A percentile compares a stretch with the other conserved stretches of the same genome.
Conservation (phyloP, 2,797 vertebrate genomes). For the Mormyrops boulengeri region DNA sequence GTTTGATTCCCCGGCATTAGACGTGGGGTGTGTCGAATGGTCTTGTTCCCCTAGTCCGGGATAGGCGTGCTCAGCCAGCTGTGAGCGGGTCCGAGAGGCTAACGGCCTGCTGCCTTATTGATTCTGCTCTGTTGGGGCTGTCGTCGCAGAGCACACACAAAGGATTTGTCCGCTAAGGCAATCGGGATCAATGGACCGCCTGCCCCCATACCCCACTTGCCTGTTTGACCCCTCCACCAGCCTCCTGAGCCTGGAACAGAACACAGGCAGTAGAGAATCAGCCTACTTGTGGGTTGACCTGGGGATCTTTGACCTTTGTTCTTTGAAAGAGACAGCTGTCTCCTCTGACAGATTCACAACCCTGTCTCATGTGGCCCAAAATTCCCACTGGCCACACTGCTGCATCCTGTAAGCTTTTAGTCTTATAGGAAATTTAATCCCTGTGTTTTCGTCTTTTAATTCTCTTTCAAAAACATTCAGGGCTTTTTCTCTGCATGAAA, state of each 20-base stretch:
- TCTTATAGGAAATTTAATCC: not conserved
- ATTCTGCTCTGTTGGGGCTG: not conserved
- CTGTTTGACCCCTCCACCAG: not conserved
- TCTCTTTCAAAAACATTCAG: not conserved
- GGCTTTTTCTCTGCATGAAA: not conserved
- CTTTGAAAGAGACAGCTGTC: conserved; percentile 30
- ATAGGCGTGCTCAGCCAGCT: not conserved
- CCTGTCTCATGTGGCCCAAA: not conserved
- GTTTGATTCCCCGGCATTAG: not conserved
- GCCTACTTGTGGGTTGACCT: conserved; percentile 18
- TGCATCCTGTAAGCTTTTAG: not conserved
- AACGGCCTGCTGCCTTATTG: not conserved
- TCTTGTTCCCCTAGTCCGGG: not conserved
- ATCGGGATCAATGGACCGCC: not conserved
- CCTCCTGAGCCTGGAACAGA: conserved; percentile 17
- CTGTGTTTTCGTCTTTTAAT: not conserved
- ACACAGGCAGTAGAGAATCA: not conserved
- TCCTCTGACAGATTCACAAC: not conserved
- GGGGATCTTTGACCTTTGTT: conserved; percentile 35
- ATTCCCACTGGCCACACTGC: not conserved
- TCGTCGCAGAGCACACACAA: not conserved
- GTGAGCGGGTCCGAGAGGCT: not conserved
- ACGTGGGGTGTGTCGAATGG: not conserved
- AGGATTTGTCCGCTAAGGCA: not conserved
- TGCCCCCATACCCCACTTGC: not conserved